phyloP scores from a whole-genome alignment of 2,113 vertebrate species.

The Triplophysa siluroides region DNA sequence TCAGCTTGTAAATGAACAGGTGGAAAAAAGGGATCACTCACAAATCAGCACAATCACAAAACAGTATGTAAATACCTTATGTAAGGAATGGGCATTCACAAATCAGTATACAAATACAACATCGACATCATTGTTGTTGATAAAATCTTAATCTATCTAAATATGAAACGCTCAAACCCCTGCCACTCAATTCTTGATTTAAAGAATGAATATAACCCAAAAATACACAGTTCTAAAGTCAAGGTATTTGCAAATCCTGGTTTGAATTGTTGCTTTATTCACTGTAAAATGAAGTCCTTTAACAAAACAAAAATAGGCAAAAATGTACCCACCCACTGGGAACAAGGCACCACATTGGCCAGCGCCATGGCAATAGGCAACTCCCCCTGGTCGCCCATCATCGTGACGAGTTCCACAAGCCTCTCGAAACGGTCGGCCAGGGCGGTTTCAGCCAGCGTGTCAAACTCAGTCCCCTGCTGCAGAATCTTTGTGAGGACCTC shows the following conservation, averaged over 20 bases:
- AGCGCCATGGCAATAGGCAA: conserved; percentile 98
- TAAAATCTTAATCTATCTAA: not conserved
- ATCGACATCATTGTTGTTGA: not conserved
- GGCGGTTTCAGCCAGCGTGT: conserved; percentile 93
- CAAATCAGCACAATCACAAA: too few species aligned
- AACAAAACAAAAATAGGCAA: not conserved
- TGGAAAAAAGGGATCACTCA: not conserved
- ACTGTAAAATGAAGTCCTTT: too few species aligned
- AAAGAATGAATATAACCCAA: too few species aligned
- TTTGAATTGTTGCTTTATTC: not conserved
- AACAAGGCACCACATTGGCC: conserved; percentile 95
- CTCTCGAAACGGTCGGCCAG: conserved; percentile 95
- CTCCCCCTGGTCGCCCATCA: conserved; percentile 99
- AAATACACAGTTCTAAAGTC: too few species aligned
- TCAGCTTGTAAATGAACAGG: not conserved
- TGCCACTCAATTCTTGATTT: not conserved
- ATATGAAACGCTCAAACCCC: not conserved
- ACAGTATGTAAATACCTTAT: not conserved
- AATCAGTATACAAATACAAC: not conserved
- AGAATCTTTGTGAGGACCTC: conserved; percentile 97
- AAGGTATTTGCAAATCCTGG: too few species aligned
- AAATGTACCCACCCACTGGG: conserved; percentile 88
- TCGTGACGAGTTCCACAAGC: conserved; percentile 93
- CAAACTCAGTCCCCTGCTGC: conserved; percentile 98
- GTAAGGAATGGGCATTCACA: too few species aligned